phyloP scores from a whole-genome alignment of 2,113 vertebrate species.

The Corvus moneduloides region DNA sequence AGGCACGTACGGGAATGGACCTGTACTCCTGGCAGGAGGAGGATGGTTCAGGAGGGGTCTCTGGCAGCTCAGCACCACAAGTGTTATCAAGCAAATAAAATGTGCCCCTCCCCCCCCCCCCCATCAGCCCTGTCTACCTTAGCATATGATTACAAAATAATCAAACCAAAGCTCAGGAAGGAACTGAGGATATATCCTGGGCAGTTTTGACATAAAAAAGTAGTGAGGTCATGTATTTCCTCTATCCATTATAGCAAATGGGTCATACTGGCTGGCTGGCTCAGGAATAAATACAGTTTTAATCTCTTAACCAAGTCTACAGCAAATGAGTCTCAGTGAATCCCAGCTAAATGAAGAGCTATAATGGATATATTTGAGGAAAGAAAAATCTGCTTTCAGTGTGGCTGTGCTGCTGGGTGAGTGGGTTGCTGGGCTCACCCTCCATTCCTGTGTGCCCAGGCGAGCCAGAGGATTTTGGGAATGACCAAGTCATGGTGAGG shows the following conservation, averaged over 20 bases:
- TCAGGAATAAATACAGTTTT: not conserved
- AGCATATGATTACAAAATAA: not conserved
- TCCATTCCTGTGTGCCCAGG: not conserved
- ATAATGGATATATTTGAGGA: not conserved
- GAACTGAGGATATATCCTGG: not conserved
- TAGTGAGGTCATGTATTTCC: not conserved
- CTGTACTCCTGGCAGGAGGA: not conserved
- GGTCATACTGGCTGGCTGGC: not conserved
- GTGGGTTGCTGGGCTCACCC: not conserved
- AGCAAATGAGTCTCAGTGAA: not conserved
- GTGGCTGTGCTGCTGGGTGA: not conserved
- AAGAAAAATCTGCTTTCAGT: not conserved
- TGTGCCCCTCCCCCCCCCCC: not conserved
- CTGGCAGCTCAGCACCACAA: not conserved
- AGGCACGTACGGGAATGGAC: too few species aligned
- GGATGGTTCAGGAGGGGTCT: not conserved
- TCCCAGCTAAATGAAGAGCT: not conserved
- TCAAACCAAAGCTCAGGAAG: not conserved
- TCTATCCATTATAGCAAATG: not conserved
- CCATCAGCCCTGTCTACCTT: not conserved
- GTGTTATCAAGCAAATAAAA: not conserved
- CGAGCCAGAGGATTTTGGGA: fast-evolving
- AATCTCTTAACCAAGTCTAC: not conserved
- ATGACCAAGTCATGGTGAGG: too few species aligned
- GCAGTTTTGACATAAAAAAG: not conserved